These are phyloP conservation scores for Vicugna pacos DNA, from an alignment of 2,113 vertebrate species.

Conservation along the genomic window DNA sequence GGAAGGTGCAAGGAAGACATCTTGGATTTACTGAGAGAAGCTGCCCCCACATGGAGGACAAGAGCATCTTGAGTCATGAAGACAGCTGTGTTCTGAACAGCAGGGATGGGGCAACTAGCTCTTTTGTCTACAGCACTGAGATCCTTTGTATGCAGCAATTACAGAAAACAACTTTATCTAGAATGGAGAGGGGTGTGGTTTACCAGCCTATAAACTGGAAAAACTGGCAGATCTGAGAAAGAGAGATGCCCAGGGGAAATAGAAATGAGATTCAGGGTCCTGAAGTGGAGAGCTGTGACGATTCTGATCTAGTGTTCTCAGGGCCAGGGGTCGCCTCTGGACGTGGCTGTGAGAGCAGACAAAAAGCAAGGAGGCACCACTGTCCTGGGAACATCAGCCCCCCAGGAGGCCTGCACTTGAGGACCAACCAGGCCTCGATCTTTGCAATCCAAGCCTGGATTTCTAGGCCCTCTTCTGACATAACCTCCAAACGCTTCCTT, in stretches of 20 bases:
- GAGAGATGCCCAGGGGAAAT: background rate
- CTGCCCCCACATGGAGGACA: background rate
- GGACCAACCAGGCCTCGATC: rapidly evolving
- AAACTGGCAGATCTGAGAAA: background rate
- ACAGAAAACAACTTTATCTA: background rate
- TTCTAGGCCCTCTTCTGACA: background rate
- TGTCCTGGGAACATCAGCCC: background rate
- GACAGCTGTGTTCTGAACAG: background rate
- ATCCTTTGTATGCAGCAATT: background rate
- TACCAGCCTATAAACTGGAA: background rate
- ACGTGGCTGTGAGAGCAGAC: background rate
- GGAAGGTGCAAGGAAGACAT: background rate
- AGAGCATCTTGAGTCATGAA: background rate
- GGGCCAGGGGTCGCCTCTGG: background rate
- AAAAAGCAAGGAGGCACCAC: rapidly evolving
- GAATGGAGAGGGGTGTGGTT: background rate
- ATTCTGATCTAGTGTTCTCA: background rate
- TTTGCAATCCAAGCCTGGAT: background rate
- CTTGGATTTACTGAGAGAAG: background rate
- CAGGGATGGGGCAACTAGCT: background rate
- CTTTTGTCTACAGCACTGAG: background rate
- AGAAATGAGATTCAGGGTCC: background rate
- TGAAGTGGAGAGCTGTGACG: background rate
- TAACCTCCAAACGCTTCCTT: background rate
- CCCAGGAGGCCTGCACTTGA: background rate